Conservation (phyloP, 2,888 invertebrate genomes). For the Acrobasis suavella region DNA sequence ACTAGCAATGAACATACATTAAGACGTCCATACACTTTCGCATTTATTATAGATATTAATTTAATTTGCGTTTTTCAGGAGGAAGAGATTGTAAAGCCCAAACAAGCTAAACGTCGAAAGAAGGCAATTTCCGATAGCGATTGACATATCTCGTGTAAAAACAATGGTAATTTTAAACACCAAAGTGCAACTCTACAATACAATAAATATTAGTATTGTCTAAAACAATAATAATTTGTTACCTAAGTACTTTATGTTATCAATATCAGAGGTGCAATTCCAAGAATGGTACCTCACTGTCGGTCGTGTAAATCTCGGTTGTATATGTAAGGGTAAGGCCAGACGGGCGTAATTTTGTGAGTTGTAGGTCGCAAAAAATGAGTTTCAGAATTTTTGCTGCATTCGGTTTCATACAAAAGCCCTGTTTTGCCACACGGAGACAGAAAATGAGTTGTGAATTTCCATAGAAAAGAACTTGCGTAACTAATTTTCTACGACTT, state of each 20-base stretch:
- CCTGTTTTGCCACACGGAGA: too few species aligned
- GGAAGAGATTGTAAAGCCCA: conserved; percentile 95
- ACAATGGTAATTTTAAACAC: conserved; percentile 72
- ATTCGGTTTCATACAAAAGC: too few species aligned
- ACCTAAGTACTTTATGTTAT: conserved; percentile 56
- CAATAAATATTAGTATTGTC: conserved; percentile 63
- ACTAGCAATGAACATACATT: too few species aligned
- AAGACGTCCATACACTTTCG: too few species aligned
- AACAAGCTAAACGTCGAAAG: conserved; percentile 95
- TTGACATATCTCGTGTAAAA: conserved; percentile 84
- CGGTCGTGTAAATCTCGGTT: conserved; percentile 48
- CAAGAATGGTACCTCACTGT: conserved; percentile 65
- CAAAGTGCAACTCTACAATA: conserved; percentile 81
- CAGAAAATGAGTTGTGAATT: too few species aligned
- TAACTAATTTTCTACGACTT: too few species aligned
- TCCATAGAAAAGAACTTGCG: too few species aligned
- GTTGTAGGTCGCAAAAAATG: too few species aligned
- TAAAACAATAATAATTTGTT: conserved; percentile 48
- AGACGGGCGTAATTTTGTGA: too few species aligned
- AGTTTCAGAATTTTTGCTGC: too few species aligned
- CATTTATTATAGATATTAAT: too few species aligned
- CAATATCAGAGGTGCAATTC: conserved; percentile 58
- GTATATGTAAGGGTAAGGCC: too few species aligned
- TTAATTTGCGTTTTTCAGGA: conserved; percentile 82
- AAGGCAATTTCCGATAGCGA: conserved; percentile 96